phyloP scores from a whole-genome alignment of 2,888 invertebrate species.

The Cactoblastis cactorum region DNA sequence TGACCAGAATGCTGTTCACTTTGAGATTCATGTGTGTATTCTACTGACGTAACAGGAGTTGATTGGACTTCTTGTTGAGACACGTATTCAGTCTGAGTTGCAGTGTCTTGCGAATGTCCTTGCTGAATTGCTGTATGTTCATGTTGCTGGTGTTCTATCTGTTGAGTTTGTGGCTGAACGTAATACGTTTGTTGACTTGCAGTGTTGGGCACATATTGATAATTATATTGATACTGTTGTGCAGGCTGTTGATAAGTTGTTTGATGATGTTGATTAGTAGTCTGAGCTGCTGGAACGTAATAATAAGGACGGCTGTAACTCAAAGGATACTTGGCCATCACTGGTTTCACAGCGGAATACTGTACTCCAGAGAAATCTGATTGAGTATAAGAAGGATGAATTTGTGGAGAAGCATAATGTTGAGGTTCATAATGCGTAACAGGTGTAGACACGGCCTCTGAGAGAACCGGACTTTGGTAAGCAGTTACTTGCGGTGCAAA shows the following conservation, averaged over 20 bases:
- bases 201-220: conserved; percentile 51
- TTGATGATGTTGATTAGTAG: conserved; percentile 50
- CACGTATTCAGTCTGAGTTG: conserved; percentile 38
- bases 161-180: conserved; percentile 37
- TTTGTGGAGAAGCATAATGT: conserved; percentile 60
- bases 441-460: conserved; percentile 29
- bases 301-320: conserved; percentile 51
- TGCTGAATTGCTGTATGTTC: conserved; percentile 23
- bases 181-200: conserved; percentile 45
- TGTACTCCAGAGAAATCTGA: conserved; percentile 67
- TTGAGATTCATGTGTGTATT: conserved; percentile 31
- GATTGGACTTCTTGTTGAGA: conserved; percentile 40
- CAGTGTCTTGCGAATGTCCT: conserved; percentile 28
- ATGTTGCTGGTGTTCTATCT: conserved; percentile 6
- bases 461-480: conserved; percentile 41
- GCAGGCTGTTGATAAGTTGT: conserved; percentile 49
- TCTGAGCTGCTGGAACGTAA: conserved; percentile 44
- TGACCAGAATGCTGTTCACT: conserved; percentile 22
- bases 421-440: conserved; percentile 44
- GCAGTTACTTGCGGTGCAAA: conserved; percentile 61
- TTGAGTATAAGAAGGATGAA: conserved; percentile 64
- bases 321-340: conserved; percentile 67
- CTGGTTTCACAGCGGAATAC: conserved; percentile 71
- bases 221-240: conserved; percentile 56
- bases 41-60: conserved; percentile 26